These are phyloP conservation scores for Argyra leucocephala DNA, from an alignment of 2,888 invertebrate genomes.

Conservation along the genomic window DNA sequence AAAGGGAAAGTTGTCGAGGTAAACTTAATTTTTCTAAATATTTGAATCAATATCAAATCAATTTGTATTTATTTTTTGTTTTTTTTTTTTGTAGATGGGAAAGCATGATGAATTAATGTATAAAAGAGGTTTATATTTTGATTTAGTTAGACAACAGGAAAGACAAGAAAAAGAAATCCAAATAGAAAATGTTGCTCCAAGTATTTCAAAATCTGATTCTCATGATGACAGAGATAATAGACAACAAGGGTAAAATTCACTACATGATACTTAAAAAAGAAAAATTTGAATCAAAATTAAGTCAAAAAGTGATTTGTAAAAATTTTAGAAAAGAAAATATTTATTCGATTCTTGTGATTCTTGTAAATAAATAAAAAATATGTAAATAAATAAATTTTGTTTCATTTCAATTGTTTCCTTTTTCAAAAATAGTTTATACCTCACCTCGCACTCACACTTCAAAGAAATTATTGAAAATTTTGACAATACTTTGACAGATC, in stretches of 20 bases:
- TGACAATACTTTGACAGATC: no score
- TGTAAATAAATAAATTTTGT: no score
- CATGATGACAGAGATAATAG: background rate
- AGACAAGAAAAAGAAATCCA: constrained; percentile 34
- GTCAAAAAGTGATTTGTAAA: background rate
- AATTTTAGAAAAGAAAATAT: background rate
- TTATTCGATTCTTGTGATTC: background rate
- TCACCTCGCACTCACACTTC: no score
- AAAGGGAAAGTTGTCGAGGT: constrained; percentile 79
- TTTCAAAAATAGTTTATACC: no score
- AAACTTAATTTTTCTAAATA: constrained; percentile 28
- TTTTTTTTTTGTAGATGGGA: constrained; percentile 56
- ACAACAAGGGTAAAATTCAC: background rate
- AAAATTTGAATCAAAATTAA: background rate
- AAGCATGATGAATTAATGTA: constrained; percentile 70
- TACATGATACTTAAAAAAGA: background rate
- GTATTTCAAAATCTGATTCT: background rate
- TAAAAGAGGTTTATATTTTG: constrained; percentile 75
- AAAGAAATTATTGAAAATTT: no score
- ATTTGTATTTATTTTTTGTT: background rate
- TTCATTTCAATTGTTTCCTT: no score
- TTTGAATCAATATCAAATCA: no score
- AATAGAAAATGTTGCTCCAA: background rate
- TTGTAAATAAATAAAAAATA: no score
- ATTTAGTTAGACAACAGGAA: constrained; percentile 68